These are phyloP conservation scores for Lasioglossum malachurum DNA, from an alignment of 2,888 invertebrate genomes.

Conservation along the genomic window DNA sequence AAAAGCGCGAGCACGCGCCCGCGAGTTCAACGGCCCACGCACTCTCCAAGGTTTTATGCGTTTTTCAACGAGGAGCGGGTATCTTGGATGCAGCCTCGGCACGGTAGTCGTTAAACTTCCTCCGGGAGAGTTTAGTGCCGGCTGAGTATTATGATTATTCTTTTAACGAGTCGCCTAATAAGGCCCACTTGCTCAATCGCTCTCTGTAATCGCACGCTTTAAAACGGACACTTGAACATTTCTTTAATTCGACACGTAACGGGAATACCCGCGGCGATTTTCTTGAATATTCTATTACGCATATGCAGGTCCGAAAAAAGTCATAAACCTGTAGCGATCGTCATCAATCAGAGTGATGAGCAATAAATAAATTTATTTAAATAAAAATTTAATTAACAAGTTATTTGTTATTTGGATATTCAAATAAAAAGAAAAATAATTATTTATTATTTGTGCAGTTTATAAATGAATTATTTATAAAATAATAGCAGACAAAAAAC, in stretches of 20 bases:
- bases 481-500: too few species aligned
- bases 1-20: slow-evolving; percentile 49
- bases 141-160: slow-evolving; percentile 46
- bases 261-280: neutral
- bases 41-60: slow-evolving; percentile 53
- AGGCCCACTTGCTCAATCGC: slow-evolving; percentile 28
- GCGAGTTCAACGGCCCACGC: slow-evolving; percentile 66
- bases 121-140: slow-evolving; percentile 37
- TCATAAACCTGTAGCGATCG: neutral
- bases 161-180: slow-evolving; percentile 52
- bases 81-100: slow-evolving; percentile 41
- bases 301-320: neutral
- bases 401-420: too few species aligned
- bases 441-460: too few species aligned
- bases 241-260: neutral
- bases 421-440: too few species aligned
- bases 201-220: slow-evolving; percentile 18
- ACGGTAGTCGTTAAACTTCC: slow-evolving; percentile 55
- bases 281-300: neutral
- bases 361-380: too few species aligned
- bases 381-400: too few species aligned
- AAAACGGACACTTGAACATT: slow-evolving; percentile 3
- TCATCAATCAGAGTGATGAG: neutral
- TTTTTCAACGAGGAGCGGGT: slow-evolving; percentile 41
- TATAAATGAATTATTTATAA: too few species aligned